Evolutionary conservation across 2,888 invertebrate genomes (phyloP).

Genomic region (Polia nebulosa): DNA sequence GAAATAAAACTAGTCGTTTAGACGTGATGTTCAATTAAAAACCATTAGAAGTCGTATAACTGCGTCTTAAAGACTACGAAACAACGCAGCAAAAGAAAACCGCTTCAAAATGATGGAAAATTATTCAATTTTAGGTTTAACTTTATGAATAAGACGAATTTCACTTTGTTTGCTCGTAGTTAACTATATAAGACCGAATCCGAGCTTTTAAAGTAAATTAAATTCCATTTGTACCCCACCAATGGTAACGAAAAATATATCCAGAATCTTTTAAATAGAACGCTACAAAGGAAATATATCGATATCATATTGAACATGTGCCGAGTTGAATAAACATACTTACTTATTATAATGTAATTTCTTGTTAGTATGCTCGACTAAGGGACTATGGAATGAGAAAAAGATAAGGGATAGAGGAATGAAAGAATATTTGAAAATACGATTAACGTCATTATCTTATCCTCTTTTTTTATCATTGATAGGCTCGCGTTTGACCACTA

Average conservation of each 20-base stretch:
- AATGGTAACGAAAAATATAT: slow-evolving; percentile 16
- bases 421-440: not conserved
- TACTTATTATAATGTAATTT: slow-evolving; percentile 6
- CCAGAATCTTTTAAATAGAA: slow-evolving; percentile 26
- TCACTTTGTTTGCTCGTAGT: not conserved
- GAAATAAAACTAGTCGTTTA: no score
- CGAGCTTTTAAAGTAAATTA: slow-evolving; percentile 19
- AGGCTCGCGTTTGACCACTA: no score
- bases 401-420: not conserved
- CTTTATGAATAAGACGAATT: slow-evolving; percentile 2
- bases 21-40: no score
- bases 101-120: not conserved
- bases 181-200: not conserved
- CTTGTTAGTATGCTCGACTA: not conserved
- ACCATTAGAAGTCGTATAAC: no score
- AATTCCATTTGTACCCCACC: no score
- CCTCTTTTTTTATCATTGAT: no score
- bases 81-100: no score
- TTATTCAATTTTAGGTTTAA: not conserved
- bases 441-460: not conserved
- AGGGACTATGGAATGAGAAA: not conserved
- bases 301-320: slow-evolving; percentile 22
- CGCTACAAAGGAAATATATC: slow-evolving; percentile 3
- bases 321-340: slow-evolving; percentile 8
- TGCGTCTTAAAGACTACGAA: no score